Evolutionary conservation across 2,888 invertebrate species (phyloP).

Genomic region (Harmothoe impar): DNA sequence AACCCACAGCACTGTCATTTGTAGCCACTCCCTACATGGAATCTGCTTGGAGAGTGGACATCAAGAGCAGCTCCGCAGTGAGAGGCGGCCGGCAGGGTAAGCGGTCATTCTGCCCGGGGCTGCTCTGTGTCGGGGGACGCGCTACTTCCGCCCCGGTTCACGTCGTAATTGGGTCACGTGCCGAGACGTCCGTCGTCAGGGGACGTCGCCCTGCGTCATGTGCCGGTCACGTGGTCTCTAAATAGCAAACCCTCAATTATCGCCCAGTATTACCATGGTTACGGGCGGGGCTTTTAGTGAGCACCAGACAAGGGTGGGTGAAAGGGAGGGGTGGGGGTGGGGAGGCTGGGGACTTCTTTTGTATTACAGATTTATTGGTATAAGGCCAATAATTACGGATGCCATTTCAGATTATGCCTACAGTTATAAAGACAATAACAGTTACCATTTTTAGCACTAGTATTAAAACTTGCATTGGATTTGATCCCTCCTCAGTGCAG

Average conservation of each 20-base stretch:
- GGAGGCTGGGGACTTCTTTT: too few species aligned
- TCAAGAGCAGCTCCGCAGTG: neutral
- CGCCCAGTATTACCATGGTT: neutral
- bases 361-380: too few species aligned
- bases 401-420: too few species aligned
- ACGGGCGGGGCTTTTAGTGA: neutral
- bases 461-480: too few species aligned
- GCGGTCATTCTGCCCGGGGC: neutral
- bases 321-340: neutral
- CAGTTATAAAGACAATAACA: too few species aligned
- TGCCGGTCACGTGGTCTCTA: neutral
- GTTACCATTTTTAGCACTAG: too few species aligned
- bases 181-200: neutral
- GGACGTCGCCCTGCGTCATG: neutral
- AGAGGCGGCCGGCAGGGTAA: neutral
- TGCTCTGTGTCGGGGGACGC: neutral
- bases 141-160: neutral
- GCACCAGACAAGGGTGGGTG: neutral
- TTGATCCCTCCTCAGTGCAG: too few species aligned
- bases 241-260: neutral
- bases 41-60: neutral
- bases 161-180: neutral
- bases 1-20: too few species aligned
- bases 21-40: neutral
- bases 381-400: too few species aligned